phyloP scores from a whole-genome alignment of 2,797 vertebrate species.

The Amphiprion clarkii region DNA sequence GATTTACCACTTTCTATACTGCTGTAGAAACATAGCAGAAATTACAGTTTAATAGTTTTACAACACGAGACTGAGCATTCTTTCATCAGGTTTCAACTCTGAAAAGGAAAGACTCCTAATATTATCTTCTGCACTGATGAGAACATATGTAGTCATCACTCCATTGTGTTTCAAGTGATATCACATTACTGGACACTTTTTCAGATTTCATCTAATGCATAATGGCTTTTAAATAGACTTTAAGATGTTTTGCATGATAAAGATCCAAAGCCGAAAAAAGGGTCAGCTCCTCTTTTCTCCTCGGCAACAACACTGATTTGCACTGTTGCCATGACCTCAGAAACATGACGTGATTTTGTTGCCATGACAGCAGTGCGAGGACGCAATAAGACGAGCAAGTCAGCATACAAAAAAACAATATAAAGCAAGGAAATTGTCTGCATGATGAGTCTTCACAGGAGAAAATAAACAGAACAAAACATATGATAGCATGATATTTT shows the following conservation, averaged over 20 bases:
- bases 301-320: slow-evolving; percentile 78
- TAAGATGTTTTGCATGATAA: slow-evolving; percentile 48
- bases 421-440: slow-evolving; percentile 60
- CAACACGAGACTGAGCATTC: slow-evolving; percentile 8
- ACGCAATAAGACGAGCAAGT: slow-evolving; percentile 73
- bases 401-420: slow-evolving; percentile 68
- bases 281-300: slow-evolving; percentile 67
- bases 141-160: not conserved
- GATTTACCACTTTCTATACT: slow-evolving; percentile 10
- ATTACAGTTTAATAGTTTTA: slow-evolving; percentile 13
- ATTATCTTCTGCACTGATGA: slow-evolving; percentile 1
- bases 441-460: slow-evolving; percentile 44
- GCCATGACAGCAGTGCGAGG: slow-evolving; percentile 80
- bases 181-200: slow-evolving; percentile 11
- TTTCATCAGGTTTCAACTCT: slow-evolving; percentile 18
- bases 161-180: not conserved
- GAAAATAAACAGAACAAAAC: slow-evolving; percentile 45
- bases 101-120: slow-evolving; percentile 4
- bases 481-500: slow-evolving; percentile 6
- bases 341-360: slow-evolving; percentile 79
- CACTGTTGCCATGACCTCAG: slow-evolving; percentile 82
- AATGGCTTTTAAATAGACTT: slow-evolving; percentile 7
- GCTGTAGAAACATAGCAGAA: slow-evolving; percentile 36
- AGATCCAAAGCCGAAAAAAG: slow-evolving; percentile 43
- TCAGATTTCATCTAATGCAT: not conserved